Conservation (phyloP, 2,888 invertebrate species). For the Plagodis dolabraria region DNA sequence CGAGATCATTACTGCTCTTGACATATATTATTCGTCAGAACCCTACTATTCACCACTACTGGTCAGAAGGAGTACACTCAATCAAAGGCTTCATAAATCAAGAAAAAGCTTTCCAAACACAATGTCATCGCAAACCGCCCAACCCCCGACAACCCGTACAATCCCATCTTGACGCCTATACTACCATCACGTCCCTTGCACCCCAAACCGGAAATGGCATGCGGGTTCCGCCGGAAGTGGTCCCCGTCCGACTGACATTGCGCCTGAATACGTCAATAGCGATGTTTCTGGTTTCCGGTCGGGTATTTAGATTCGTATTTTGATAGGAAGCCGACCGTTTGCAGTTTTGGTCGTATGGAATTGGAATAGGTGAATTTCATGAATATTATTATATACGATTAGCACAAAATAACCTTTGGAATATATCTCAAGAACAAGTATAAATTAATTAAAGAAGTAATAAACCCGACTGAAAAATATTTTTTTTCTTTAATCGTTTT, state of each 20-base stretch:
- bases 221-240: slow-evolving; percentile 61
- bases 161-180: slow-evolving; percentile 13
- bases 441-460: too few relatives aligned
- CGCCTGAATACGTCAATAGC: slow-evolving; percentile 45
- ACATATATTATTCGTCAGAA: too few relatives aligned
- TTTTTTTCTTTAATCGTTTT: too few relatives aligned
- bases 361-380: too few relatives aligned
- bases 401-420: too few relatives aligned
- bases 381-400: too few relatives aligned
- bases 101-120: not conserved
- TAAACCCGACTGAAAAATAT: too few relatives aligned
- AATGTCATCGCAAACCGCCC: not conserved
- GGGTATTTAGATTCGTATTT: slow-evolving; percentile 2
- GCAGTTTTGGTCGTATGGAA: not conserved
- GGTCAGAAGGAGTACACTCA: too few relatives aligned
- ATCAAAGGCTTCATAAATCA: too few relatives aligned
- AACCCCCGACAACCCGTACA: slow-evolving; percentile 1
- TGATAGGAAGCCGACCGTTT: not conserved
- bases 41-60: too few relatives aligned
- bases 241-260: slow-evolving; percentile 36
- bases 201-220: slow-evolving; percentile 46
- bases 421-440: too few relatives aligned
- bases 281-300: slow-evolving; percentile 35
- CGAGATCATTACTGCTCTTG: too few relatives aligned
- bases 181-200: slow-evolving; percentile 7